phyloP scores from a whole-genome alignment of 2,113 vertebrate species.

The Oreochromis niloticus region DNA sequence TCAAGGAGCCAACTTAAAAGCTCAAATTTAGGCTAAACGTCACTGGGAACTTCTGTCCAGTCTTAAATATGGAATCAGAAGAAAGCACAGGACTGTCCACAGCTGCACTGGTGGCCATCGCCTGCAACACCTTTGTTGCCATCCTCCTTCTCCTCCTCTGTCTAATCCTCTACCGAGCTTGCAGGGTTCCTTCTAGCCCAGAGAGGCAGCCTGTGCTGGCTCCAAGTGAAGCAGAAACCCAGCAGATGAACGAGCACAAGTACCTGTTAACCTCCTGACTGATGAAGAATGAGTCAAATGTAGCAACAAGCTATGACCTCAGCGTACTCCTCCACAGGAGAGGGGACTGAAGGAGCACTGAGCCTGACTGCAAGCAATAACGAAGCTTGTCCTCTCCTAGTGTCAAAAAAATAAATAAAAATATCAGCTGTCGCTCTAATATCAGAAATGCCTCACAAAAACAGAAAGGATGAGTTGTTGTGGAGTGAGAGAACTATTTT shows the following conservation, averaged over 20 bases:
- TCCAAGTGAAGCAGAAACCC: conserved; percentile 22
- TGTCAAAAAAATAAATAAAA: not conserved
- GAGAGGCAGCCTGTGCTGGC: conserved; percentile 67
- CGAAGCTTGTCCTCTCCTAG: not conserved
- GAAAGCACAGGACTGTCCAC: conserved; percentile 58
- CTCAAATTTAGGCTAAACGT: not conserved
- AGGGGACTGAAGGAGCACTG: not conserved
- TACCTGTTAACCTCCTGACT: conserved; percentile 73
- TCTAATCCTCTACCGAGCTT: conserved; percentile 72
- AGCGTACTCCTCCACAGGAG: not conserved
- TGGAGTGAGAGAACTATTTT: not conserved
- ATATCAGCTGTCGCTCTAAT: not conserved
- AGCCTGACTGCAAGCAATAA: not conserved
- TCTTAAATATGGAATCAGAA: conserved; percentile 51
- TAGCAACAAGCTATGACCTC: not conserved
- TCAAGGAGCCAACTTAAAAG: not conserved
- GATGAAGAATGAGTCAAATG: conserved; percentile 10
- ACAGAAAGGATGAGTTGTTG: not conserved
- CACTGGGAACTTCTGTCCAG: not conserved
- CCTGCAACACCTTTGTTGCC: conserved; percentile 70
- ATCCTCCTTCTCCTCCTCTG: conserved; percentile 73
- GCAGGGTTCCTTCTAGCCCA: conserved; percentile 74
- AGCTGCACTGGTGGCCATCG: conserved; percentile 75
- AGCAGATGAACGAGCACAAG: conserved; percentile 65
- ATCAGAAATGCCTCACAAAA: not conserved